phyloP scores from a whole-genome alignment of 1,140 invertebrate species.

The Zaprionus tsacasi region DNA sequence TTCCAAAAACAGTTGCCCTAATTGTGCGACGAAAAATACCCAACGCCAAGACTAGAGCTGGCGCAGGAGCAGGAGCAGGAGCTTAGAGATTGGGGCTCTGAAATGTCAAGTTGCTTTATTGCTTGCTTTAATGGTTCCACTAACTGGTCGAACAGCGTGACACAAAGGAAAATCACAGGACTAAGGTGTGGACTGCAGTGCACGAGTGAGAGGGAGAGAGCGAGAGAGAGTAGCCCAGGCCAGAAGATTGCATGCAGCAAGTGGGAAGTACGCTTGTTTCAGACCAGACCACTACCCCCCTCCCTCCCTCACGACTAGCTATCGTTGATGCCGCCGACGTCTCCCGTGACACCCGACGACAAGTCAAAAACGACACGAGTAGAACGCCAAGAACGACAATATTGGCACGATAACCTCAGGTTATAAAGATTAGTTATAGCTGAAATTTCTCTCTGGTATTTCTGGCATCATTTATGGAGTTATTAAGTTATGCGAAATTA shows the following conservation, averaged over 20 bases:
- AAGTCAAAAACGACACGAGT: constrained; percentile 7
- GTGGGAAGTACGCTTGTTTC: constrained; percentile 52
- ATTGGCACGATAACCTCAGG: constrained; percentile 10
- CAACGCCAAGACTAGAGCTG: background rate
- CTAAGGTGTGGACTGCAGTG: constrained; percentile 33
- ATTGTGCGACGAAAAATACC: constrained; percentile 53
- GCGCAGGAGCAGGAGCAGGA: background rate
- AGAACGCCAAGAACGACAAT: constrained; percentile 5
- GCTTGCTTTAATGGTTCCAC: constrained; percentile 25
- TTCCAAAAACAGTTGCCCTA: constrained; percentile 74
- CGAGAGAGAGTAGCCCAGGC: background rate
- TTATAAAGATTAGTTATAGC: background rate
- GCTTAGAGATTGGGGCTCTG: constrained; percentile 8
- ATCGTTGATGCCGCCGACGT: constrained; percentile 40
- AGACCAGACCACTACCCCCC: background rate
- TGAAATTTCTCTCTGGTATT: background rate
- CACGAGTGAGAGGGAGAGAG: constrained; percentile 14
- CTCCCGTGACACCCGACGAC: constrained; percentile 21
- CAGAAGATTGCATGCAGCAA: constrained; percentile 57
- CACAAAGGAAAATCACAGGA: constrained; percentile 63
- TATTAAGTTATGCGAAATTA: constrained; percentile 6
- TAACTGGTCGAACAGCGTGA: constrained; percentile 62
- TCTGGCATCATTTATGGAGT: background rate
- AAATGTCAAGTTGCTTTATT: constrained; percentile 18
- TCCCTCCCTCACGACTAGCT: constrained; percentile 20